A percentile compares a stretch with the other conserved stretches of the same genome.
phyloP scores from a whole-genome alignment of 2,888 invertebrate species.

The Vesta saturnalis region DNA sequence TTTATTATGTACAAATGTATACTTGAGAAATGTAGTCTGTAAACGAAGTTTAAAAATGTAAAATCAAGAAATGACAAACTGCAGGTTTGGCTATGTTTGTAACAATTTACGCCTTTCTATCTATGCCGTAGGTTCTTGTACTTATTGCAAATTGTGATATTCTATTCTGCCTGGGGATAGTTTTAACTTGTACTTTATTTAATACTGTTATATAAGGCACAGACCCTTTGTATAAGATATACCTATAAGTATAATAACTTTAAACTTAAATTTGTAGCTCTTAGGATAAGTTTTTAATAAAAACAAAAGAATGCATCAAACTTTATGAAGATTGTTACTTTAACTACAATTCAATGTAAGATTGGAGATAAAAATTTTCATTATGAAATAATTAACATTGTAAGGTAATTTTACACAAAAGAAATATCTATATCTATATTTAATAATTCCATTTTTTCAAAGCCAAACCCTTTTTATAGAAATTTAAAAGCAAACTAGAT shows the following conservation, averaged over 20 bases:
- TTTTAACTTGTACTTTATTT: slow-evolving; percentile 36
- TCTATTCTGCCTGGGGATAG: slow-evolving; percentile 55
- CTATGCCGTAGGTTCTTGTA: slow-evolving; percentile 52
- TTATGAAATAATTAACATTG: neutral
- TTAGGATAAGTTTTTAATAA: slow-evolving; percentile 33
- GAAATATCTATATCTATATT: no score
- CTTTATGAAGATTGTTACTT: slow-evolving; percentile 28
- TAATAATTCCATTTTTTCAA: no score
- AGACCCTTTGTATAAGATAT: slow-evolving; percentile 36
- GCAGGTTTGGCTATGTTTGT: slow-evolving; percentile 24
- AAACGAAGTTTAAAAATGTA: no score
- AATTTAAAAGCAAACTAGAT: no score
- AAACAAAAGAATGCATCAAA: slow-evolving; percentile 19
- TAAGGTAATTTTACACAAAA: neutral
- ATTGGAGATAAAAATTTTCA: neutral
- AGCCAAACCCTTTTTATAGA: no score
- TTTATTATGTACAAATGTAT: no score
- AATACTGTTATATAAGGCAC: slow-evolving; percentile 34
- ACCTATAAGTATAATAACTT: slow-evolving; percentile 20
- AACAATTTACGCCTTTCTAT: slow-evolving; percentile 34
- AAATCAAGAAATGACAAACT: slow-evolving; percentile 5
- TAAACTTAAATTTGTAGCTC: slow-evolving; percentile 23
- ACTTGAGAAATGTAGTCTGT: no score
- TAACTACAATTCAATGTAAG: slow-evolving; percentile 9
- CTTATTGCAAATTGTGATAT: slow-evolving; percentile 61